Base-by-base conservation (phyloP, 37 sponge, comb jelly and placozoan genomes). In the Tethya wilhelma region DNA sequence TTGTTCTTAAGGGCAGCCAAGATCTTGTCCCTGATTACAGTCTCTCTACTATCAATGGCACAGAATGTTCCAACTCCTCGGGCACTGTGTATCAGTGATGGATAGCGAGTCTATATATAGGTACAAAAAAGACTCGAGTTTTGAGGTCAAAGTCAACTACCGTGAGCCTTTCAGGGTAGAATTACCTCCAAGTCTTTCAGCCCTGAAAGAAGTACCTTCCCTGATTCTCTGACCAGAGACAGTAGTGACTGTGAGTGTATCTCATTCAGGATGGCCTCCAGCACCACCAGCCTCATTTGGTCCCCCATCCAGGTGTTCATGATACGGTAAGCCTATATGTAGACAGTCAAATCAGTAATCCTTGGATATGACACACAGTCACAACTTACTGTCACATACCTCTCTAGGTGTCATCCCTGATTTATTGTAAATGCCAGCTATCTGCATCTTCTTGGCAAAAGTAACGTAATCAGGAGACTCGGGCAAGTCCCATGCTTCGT, bases 241-340 rank as follows among this genome's bases (percentile, higher is more conserved):
- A 94, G 57, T 28, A 94, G 46, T 4, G 87, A 39, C 22, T 80
- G 39, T 7, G 49, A 38, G n/a, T 79, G 46, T 23, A 94, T 91
- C 29, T 80, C 82, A 4, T 75, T 79, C 5, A 90, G 25, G 0
- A 91, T 44, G n/a, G 80, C 89, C 20, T 73, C 80, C 37, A 84
- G 42, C 38, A 91, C 41, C 7, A 84, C 78, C 82, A 91, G 25
- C 39, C 81, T 83, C 38, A 59, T 25, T 19, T 81, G 89, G 56
- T 94, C 95, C 17, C 95, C 95, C 69, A 88, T 69, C 91, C 92
- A 94, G 0, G 95, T 94, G 86, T 91, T 91, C 75, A 82, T 78
- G 39, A 94, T 88, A 37, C 95, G 80, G 11, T 76, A 80, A 3
- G 73, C 74, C 92, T 94, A 44, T 3, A n/a, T n/a, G 9, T 14